Evolutionary conservation across 1,140 invertebrate genomes (phyloP).

Genomic region (Hypsibius dujardini): DNA sequence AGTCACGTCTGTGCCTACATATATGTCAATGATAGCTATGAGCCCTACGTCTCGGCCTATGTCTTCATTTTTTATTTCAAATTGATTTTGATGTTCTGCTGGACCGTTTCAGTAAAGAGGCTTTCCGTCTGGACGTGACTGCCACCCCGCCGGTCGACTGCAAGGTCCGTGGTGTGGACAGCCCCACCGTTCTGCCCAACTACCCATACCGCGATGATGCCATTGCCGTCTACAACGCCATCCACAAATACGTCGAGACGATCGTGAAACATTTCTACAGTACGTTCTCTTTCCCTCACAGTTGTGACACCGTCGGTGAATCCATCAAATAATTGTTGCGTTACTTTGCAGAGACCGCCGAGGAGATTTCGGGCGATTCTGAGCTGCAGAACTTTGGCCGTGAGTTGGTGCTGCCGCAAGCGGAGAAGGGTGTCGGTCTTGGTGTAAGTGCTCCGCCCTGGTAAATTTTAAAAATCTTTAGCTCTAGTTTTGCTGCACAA

Average conservation of each 20-base stretch:
- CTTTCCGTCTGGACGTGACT: constrained; percentile 27
- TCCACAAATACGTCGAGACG: constrained; percentile 34
- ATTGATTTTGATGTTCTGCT: no score
- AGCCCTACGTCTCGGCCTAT: no score
- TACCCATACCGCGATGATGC: constrained; percentile 39
- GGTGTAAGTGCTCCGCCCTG: constrained; percentile 19
- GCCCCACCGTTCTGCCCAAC: constrained; percentile 32
- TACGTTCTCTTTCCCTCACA: constrained; percentile 23
- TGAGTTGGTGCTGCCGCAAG: constrained; percentile 30
- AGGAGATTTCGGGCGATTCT: constrained; percentile 32
- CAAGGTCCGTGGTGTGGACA: constrained; percentile 28
- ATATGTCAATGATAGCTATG: no score
- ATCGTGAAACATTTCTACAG: constrained; percentile 34
- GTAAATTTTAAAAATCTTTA: no score
- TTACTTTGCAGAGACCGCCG: constrained; percentile 30
- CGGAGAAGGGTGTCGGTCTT: constrained; percentile 30
- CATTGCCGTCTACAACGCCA: constrained; percentile 31
- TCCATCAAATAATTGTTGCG: background rate
- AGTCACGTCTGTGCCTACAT: no score
- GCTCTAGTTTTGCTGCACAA: no score
- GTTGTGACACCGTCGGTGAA: background rate
- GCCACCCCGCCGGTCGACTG: constrained; percentile 29
- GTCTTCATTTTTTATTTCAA: no score
- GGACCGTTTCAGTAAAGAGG: constrained; percentile 19
- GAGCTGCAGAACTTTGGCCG: constrained; percentile 34